Evolutionary conservation across 1,140 invertebrate genomes (phyloP).

Genomic region (Monomorium pharaonis): DNA sequence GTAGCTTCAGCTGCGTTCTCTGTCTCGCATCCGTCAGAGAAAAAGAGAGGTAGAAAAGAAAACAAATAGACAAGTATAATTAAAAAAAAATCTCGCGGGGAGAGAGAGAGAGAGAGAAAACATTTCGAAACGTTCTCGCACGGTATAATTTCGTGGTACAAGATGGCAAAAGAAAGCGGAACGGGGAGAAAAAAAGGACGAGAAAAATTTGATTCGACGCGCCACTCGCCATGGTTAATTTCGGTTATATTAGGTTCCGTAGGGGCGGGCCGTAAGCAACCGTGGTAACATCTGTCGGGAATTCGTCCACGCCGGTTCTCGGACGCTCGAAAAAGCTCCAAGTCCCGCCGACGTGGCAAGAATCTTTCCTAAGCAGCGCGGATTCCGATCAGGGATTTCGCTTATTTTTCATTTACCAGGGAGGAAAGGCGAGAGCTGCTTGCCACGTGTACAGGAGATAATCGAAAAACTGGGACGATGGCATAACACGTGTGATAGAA

Average conservation of each 20-base stretch:
- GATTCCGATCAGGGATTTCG: slow-evolving; percentile 39
- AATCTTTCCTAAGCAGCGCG: slow-evolving; percentile 60
- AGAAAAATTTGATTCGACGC: slow-evolving; percentile 62
- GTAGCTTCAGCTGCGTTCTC: neutral
- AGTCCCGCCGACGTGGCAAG: slow-evolving; percentile 57
- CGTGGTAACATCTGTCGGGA: slow-evolving; percentile 71
- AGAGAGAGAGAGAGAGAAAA: neutral
- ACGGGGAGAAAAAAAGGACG: slow-evolving; percentile 20
- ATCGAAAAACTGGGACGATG: neutral
- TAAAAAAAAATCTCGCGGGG: slow-evolving; percentile 27
- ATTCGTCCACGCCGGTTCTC: slow-evolving; percentile 55
- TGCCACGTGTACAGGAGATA: neutral
- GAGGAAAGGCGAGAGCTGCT: neutral
- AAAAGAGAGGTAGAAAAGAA: neutral
- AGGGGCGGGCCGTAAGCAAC: slow-evolving; percentile 69
- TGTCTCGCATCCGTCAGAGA: neutral
- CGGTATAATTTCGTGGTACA: slow-evolving; percentile 56
- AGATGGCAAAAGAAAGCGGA: slow-evolving; percentile 39
- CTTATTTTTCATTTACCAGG: slow-evolving; percentile 39
- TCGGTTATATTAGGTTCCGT: slow-evolving; percentile 73
- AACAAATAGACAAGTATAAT: slow-evolving; percentile 37
- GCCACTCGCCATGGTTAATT: slow-evolving; percentile 69
- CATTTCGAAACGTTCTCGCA: slow-evolving; percentile 6
- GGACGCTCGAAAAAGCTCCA: slow-evolving; percentile 53
- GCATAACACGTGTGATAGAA: neutral